Conservation (phyloP, 2,113 vertebrate genomes). For the Octodon degus region DNA sequence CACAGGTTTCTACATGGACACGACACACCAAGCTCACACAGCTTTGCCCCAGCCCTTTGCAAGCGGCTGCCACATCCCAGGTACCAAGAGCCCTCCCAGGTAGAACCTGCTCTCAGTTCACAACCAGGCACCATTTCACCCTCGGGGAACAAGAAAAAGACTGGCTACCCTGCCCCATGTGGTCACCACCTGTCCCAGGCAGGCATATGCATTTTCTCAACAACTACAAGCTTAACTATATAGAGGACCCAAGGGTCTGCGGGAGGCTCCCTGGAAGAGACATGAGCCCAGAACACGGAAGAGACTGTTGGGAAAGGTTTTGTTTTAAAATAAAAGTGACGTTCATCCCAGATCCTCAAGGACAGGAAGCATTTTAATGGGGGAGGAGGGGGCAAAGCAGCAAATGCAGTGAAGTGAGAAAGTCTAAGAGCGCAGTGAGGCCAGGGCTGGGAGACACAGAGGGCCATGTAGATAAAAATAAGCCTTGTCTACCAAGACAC, state of each 20-base stretch:
- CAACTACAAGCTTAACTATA: slow-evolving; percentile 46
- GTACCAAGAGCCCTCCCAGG: not conserved
- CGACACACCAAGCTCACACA: slow-evolving; percentile 69
- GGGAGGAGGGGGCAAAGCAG: not conserved
- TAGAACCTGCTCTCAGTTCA: not conserved
- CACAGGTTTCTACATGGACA: slow-evolving; percentile 64
- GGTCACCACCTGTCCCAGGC: slow-evolving; percentile 40
- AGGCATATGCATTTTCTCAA: slow-evolving; percentile 62
- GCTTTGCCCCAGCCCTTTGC: slow-evolving; percentile 56
- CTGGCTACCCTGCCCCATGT: not conserved
- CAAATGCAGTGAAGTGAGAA: not conserved
- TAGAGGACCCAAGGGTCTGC: not conserved
- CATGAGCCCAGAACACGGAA: not conserved
- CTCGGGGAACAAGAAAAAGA: not conserved
- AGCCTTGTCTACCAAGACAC: not conserved
- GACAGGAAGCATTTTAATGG: not conserved
- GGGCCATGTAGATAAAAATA: not conserved
- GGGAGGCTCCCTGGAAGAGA: not conserved
- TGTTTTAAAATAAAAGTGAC: not conserved
- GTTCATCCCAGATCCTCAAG: slow-evolving; percentile 10
- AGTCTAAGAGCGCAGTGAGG: not conserved
- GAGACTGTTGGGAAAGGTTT: not conserved
- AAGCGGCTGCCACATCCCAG: slow-evolving; percentile 51
- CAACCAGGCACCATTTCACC: not conserved
- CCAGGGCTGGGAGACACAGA: not conserved